Base-by-base conservation (phyloP, 2,113 vertebrate species). In the Hipposideros armiger region DNA sequence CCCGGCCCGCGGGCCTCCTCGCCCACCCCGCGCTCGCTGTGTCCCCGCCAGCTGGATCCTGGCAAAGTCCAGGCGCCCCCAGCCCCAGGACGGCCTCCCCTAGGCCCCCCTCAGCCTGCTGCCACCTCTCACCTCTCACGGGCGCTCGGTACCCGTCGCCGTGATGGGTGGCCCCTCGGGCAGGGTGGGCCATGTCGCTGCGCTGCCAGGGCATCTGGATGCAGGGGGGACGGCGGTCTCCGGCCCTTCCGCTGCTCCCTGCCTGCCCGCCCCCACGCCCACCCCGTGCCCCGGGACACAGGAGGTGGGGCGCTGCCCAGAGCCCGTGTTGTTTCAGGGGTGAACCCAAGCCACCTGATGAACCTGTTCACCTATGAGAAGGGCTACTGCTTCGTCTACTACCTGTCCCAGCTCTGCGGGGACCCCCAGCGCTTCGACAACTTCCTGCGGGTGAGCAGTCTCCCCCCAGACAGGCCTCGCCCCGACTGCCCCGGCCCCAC, bases 341-440 rank as follows among this genome's bases (percentile, higher is more conserved):
- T 99, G 97, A 99, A 99, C 95, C 99, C 99, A 88, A 99, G 99
- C 98, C 99, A 99, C 97, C 98, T 99, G 97, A 99, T 99, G 99
- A 99, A 99, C 94, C 98, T 99, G 47, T 99, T 99, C 98, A 99
- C 99, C 56, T 99, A 99, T 10, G 99, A 99, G 98, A 99, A 99
- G 98, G 99, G 99, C 64, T 99, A 99, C 98, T 99, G 99, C 97
- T 99, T 99, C 20, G 99, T 99, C 92, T 99, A 99, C 64, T 99
- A 99, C 98, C 98, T 99, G 97, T 99, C 99, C 1, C 98, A 99
- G 98, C 99, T 99, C 58, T 99, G 99, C 11, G 99, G 99, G 4
- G 99, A 99, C 95, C 98, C 99, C 64, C 98, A 98, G 69, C 98
- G 98, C 97, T 99, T 99, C 11, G 99, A 99, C 95, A 97, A 98